These are phyloP conservation scores for Rotaria sp. DNA, from an alignment of 2,888 invertebrate genomes.

Conservation along the genomic window DNA sequence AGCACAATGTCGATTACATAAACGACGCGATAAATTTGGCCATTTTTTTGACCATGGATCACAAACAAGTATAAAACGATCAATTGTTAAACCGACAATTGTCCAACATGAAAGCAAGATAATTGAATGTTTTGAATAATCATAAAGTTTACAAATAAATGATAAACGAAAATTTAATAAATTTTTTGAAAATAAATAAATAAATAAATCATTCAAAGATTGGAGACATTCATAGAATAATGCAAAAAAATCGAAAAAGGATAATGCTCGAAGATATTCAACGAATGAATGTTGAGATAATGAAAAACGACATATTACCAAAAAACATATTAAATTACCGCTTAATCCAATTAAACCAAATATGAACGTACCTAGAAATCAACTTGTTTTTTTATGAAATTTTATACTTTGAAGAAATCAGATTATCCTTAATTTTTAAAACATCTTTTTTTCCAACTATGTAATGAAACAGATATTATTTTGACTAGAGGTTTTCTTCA, in stretches of 20 bases:
- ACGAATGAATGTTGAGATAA: constrained; percentile 1
- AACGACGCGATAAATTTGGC: not conserved
- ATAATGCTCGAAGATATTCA: constrained; percentile 3
- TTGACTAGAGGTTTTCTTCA: too few species aligned
- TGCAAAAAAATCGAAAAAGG: not conserved
- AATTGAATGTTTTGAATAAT: not conserved
- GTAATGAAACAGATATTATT: too few species aligned
- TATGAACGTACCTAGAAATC: not conserved
- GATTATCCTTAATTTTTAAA: too few species aligned
- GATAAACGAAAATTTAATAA: not conserved
- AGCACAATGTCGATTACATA: not conserved
- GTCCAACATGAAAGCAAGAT: constrained; percentile 13
- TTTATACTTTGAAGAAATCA: too few species aligned
- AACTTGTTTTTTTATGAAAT: too few species aligned
- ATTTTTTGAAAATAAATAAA: not conserved
- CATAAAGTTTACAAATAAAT: constrained; percentile 3
- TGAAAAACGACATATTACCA: not conserved
- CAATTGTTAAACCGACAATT: not conserved
- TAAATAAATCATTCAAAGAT: not conserved
- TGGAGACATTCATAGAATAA: constrained; percentile 6
- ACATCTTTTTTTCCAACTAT: too few species aligned
- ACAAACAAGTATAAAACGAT: constrained; percentile 12
- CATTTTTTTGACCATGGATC: not conserved
- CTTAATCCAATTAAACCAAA: not conserved
- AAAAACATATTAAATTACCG: not conserved